Conservation (phyloP, 2,797 vertebrate genomes). For the Alca torda region DNA sequence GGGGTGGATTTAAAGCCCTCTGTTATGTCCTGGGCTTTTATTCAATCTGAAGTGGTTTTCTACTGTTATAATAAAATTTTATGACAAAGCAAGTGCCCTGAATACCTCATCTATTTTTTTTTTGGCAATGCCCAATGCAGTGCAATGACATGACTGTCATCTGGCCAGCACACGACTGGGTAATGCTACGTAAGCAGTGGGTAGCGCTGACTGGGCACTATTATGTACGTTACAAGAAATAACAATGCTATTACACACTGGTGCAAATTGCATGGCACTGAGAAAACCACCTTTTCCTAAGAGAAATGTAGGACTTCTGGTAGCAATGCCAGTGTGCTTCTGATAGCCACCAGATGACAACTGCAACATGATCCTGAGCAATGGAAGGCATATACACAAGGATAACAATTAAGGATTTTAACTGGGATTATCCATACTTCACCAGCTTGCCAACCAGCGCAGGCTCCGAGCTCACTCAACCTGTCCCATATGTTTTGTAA, state of each 20-base stretch:
- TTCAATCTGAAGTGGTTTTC: not conserved
- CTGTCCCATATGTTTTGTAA: constrained; percentile 1
- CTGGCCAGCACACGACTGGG: not conserved
- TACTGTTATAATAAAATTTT: not conserved
- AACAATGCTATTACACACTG: not conserved
- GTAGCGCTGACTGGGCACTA: not conserved
- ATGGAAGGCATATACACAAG: not conserved
- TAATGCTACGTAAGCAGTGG: not conserved
- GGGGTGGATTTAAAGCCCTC: not conserved
- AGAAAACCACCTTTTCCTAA: not conserved
- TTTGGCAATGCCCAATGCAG: not conserved
- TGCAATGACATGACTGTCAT: not conserved
- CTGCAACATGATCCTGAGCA: not conserved
- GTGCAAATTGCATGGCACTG: not conserved
- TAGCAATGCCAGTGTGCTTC: not conserved
- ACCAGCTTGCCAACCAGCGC: not conserved
- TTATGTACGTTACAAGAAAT: not conserved
- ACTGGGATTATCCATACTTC: constrained; percentile 42
- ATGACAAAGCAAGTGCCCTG: not conserved
- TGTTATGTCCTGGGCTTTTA: not conserved
- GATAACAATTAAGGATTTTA: constrained; percentile 32
- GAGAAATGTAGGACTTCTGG: not conserved
- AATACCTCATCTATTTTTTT: not conserved
- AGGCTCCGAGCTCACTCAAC: not conserved
- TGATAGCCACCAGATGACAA: not conserved